A percentile compares a stretch with the other conserved stretches of the same genome.
Evolutionary conservation across 2,888 invertebrate species (phyloP).

Genomic region (Criorhina ranunculi): DNA sequence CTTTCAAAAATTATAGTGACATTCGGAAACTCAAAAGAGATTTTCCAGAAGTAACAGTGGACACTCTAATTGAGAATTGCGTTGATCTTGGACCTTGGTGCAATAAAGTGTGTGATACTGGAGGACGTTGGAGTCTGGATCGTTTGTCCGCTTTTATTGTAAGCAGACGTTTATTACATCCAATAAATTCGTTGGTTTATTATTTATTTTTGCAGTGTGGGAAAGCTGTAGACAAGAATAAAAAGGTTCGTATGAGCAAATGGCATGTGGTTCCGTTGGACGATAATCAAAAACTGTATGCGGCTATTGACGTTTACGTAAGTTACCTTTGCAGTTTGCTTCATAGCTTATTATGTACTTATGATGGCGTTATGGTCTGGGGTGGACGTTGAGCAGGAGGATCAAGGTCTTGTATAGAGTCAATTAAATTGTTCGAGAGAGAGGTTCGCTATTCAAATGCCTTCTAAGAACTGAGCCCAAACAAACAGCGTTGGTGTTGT

Average conservation of each 20-base stretch:
- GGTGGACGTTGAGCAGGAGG: too few relatives aligned
- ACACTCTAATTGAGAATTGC: slow-evolving; percentile 86
- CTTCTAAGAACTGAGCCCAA: too few relatives aligned
- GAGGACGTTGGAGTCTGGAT: slow-evolving; percentile 87
- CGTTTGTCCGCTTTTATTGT: slow-evolving; percentile 86
- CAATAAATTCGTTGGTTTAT: too few relatives aligned
- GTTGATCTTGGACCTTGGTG: slow-evolving; percentile 87
- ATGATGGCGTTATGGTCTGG: neutral
- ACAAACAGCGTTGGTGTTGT: too few relatives aligned
- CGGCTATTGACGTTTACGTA: slow-evolving; percentile 89
- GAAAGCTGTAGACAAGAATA: slow-evolving; percentile 86
- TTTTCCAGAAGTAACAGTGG: slow-evolving; percentile 86
- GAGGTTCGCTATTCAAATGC: too few relatives aligned
- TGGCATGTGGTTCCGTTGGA: slow-evolving; percentile 87
- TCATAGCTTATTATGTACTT: neutral
- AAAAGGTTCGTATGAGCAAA: slow-evolving; percentile 86
- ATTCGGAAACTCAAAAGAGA: slow-evolving; percentile 87
- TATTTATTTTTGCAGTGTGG: slow-evolving; percentile 85
- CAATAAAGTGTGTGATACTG: slow-evolving; percentile 85
- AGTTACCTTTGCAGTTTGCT: too few relatives aligned
- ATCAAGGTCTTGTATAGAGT: too few relatives aligned
- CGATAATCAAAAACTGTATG: slow-evolving; percentile 86
- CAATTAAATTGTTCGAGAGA: too few relatives aligned
- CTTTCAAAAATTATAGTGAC: slow-evolving; percentile 85
- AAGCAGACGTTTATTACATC: slow-evolving; percentile 68